A percentile compares a stretch with the other conserved stretches of the same genome.
Evolutionary conservation across 2,888 invertebrate species (phyloP).

Genomic region (Dasypolia templi): DNA sequence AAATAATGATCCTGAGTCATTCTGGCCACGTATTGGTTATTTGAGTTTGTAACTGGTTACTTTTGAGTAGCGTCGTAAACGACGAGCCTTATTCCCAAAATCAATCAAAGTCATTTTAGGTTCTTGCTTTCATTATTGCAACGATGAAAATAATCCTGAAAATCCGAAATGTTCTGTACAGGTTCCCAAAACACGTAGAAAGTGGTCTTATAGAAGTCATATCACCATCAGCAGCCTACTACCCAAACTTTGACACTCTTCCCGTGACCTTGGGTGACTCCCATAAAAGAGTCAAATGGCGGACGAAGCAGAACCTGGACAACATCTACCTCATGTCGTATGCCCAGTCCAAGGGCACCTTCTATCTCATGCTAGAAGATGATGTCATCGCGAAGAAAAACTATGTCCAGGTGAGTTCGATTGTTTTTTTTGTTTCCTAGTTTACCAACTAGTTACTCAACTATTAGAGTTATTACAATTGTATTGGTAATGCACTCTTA

Average conservation of each 20-base stretch:
- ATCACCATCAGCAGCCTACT: conserved; percentile 95
- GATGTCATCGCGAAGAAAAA: conserved; percentile 97
- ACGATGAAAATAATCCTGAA: neutral
- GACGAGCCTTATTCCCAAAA: neutral
- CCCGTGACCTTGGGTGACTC: conserved; percentile 96
- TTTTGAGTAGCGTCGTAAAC: no score
- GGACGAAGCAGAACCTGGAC: conserved; percentile 98
- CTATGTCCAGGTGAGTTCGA: conserved; percentile 94
- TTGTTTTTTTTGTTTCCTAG: neutral
- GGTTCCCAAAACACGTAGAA: conserved; percentile 94
- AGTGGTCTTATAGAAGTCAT: conserved; percentile 97
- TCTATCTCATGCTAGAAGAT: conserved; percentile 98
- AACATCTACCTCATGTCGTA: conserved; percentile 98
- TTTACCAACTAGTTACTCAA: neutral
- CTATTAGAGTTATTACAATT: neutral
- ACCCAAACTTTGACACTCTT: conserved; percentile 95
- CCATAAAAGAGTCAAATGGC: conserved; percentile 95
- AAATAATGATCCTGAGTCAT: no score
- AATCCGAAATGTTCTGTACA: conserved; percentile 72
- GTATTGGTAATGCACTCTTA: neutral
- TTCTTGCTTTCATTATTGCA: neutral
- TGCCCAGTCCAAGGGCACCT: conserved; percentile 95
- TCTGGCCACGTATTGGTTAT: no score
- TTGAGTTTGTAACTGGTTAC: no score
- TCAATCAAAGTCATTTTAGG: neutral